A percentile compares a stretch with the other conserved stretches of the same genome.
phyloP scores from a whole-genome alignment of 2,113 vertebrate species.

The Caretta caretta region DNA sequence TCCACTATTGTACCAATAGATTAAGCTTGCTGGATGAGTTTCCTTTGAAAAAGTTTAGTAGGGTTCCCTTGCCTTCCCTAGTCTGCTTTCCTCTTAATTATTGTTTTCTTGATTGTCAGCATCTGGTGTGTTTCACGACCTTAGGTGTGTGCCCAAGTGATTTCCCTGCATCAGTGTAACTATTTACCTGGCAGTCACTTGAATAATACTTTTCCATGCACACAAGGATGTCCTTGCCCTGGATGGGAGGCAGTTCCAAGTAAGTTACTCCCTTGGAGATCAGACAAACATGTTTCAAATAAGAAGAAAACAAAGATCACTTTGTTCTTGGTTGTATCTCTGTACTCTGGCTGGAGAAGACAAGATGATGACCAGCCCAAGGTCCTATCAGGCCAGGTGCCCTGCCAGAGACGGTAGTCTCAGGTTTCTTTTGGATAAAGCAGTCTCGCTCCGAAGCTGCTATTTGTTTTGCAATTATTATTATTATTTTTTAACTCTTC shows the following conservation, averaged over 20 bases:
- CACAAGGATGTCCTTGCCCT: background rate
- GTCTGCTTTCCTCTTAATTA: background rate
- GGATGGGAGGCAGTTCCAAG: background rate
- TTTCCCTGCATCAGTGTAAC: background rate
- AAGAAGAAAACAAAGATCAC: background rate
- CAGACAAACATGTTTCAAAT: background rate
- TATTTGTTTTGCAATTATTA: rapidly evolving
- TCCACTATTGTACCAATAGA: rapidly evolving
- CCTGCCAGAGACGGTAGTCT: background rate
- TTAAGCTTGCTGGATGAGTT: background rate
- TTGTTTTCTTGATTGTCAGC: rapidly evolving
- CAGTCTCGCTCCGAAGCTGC: background rate
- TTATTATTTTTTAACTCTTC: rapidly evolving
- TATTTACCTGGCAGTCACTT: background rate
- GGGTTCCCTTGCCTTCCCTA: background rate
- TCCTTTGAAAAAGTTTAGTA: background rate
- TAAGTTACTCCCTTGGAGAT: rapidly evolving
- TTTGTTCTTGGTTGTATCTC: background rate
- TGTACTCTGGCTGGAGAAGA: background rate
- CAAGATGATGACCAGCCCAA: background rate
- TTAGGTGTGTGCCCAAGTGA: rapidly evolving
- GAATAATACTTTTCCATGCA: rapidly evolving
- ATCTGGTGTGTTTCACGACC: rapidly evolving
- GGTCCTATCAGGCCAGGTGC: background rate
- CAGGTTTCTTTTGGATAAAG: rapidly evolving